Base-by-base conservation (phyloP, 1,140 invertebrate species). In the Ditylenchus dipsaci region DNA sequence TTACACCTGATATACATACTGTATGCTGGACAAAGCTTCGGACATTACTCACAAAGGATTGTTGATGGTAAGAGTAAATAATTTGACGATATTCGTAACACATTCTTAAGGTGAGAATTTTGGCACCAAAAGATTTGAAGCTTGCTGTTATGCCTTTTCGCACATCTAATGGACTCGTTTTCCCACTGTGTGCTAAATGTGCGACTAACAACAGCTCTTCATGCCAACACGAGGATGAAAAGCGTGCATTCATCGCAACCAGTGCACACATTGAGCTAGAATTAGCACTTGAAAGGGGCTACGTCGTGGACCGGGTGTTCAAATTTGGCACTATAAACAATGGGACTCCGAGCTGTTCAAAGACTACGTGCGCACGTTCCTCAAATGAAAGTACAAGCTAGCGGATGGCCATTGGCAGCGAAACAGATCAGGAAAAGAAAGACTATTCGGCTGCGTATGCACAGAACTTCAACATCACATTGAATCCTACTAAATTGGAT, bases 291-390 rank as follows among this genome's bases (percentile, higher is more conserved):
- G 11, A 49, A 23, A 1, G 11, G 47, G 63, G 63, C 1, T 63
- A 63, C 17, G 29, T 56, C 7, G 5, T 63, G 0, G 61, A 63
- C 7, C 61, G 33, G 0, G 17, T 63, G 1, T 63, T 23, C 17
- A 33, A 11, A 43, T 56, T 0, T 65, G 63, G 49, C 64, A 65
- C 26, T 65, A 65, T 38, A 43, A 47, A 19, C 29, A 65, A 67
- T 59, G 63, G 49, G 63, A 43, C 65, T 26, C 53, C n/a, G 17
- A 38, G 9, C 19, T 65, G 1, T 65, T 65, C 63, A 67, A 65
- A 59, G 64, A 21, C 9, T 65, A 65, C n/a, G 64, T 65, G 13
- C 23, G 33, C 8, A 30, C 19, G 11, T 68, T 65, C 64, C 27
- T 65, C 7, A 65, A 56, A n/a, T 7, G 53, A 1, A 65, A n/a